Conservation (phyloP, 2,797 vertebrate species). For the Tauraco hartlaubi region DNA sequence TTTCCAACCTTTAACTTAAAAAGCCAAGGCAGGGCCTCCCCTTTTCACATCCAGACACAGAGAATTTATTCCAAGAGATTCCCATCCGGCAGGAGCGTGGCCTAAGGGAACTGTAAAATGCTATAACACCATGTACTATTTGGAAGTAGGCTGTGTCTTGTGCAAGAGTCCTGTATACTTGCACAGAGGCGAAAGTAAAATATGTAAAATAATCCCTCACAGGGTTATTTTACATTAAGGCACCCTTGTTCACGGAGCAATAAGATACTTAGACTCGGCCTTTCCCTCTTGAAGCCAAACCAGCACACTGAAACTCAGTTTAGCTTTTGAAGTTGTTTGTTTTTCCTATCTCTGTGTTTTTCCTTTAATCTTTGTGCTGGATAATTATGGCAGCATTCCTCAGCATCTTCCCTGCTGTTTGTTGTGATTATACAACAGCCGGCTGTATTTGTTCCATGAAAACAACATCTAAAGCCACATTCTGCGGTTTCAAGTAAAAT, state of each 20-base stretch:
- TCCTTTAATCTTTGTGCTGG: slow-evolving; percentile 32
- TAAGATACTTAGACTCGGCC: not conserved
- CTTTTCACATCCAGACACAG: not conserved
- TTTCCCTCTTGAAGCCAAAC: not conserved
- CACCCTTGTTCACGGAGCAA: not conserved
- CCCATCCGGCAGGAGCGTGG: rapidly evolving
- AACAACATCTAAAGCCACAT: not conserved
- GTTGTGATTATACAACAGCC: slow-evolving; percentile 8
- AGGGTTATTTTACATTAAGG: not conserved
- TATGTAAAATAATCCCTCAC: not conserved
- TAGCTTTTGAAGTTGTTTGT: not conserved
- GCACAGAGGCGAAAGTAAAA: not conserved
- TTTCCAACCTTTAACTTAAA: not conserved
- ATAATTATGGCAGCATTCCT: slow-evolving; percentile 49
- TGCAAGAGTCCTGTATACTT: not conserved
- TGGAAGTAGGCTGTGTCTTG: not conserved
- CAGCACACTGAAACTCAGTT: not conserved
- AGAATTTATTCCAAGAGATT: not conserved
- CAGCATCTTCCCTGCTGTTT: slow-evolving; percentile 48
- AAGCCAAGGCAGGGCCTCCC: not conserved
- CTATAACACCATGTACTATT: not conserved
- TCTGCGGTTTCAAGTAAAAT: slow-evolving; percentile 25
- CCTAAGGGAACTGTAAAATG: not conserved
- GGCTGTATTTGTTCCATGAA: not conserved
- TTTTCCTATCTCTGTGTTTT: not conserved